phyloP scores from a whole-genome alignment of 2,888 invertebrate species.

The Mesorhabditis sp. region DNA sequence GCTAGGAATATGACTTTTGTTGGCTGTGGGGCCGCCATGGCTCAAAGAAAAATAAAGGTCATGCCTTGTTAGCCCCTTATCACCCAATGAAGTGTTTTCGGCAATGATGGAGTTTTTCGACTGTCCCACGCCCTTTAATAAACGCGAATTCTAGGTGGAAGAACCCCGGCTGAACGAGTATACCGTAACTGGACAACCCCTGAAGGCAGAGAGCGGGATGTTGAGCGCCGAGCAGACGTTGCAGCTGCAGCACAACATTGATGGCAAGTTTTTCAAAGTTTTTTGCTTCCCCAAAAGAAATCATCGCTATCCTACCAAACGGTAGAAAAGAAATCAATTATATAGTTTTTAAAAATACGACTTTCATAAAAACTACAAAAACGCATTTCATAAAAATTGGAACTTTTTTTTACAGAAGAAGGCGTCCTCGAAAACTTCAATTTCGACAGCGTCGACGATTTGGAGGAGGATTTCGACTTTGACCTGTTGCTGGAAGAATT shows the following conservation, averaged over 20 bases:
- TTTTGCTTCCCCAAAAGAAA: too few species aligned
- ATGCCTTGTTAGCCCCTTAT: too few species aligned
- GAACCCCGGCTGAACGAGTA: slow-evolving; percentile 49
- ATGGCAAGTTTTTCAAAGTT: too few species aligned
- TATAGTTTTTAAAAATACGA: background rate
- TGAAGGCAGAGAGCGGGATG: background rate
- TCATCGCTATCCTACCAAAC: too few species aligned
- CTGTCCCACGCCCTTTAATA: too few species aligned
- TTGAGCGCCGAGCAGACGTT: slow-evolving; percentile 35
- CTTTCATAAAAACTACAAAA: background rate
- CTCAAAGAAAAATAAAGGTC: too few species aligned
- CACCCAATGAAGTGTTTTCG: too few species aligned
- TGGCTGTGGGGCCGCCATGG: too few species aligned
- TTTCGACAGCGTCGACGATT: slow-evolving; percentile 28
- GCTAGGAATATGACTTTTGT: too few species aligned
- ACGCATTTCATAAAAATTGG: too few species aligned
- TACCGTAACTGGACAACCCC: slow-evolving; percentile 8
- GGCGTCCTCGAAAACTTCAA: slow-evolving; percentile 35
- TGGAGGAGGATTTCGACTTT: slow-evolving; percentile 27
- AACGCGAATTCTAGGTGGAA: slow-evolving; percentile 54
- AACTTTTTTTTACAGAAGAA: slow-evolving; percentile 14
- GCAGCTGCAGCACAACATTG: slow-evolving; percentile 27
- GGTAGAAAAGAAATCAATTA: too few species aligned
- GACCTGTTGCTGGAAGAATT: slow-evolving; percentile 14
- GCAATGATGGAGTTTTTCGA: too few species aligned